Evolutionary conservation across 2,888 invertebrate genomes (phyloP), one percentile per base, ranked within the genome.

Genomic region (Lasioglossum marginatum): DNA sequence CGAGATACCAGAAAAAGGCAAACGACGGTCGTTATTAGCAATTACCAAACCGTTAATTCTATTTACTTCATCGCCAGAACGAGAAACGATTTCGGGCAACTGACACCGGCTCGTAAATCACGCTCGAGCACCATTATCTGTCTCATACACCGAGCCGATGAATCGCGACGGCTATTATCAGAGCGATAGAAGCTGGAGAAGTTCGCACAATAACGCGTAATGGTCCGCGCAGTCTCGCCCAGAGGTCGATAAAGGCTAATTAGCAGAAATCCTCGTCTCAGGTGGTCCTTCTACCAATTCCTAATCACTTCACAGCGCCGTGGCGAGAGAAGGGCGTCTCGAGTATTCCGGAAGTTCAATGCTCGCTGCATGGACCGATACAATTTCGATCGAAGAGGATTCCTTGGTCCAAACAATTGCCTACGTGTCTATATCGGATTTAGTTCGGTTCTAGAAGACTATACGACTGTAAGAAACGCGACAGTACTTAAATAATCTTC

Each of bases 121-220:
- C 68, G 75, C 81, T 43, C 80, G 78, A 80, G 77, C 81, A 82
- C 57, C 76, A 88, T 87, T 87, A 74, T 83, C 79, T 80, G 82
- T 86, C 79, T 73, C 75, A 70, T 48, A 80, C 85, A 78, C 81
- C 75, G 79, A 73, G 75, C 60, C 81, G 81, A 85, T 85, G 85
- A 86, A 85, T 84, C 84, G 84, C 77, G 72, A 73, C 81, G 82
- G 84, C 82, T 83, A 82, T 88, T 86, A 89, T 82, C 81, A 72
- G 60, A 83, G 75, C 87, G 86, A 83, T 80, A 82, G 85, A 83
- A 76, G 72, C 79, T 76, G 40, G 79, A 76, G 84, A 91, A 91
- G 83, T 82, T 84, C 81, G 81, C 85, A 84, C 85, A 90, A 89
- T 90, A 88, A 83, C 77, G 81, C 81, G 81, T 86, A 89, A 89